Conservation (phyloP, 2,888 invertebrate species). For the Eupithecia insigniata region DNA sequence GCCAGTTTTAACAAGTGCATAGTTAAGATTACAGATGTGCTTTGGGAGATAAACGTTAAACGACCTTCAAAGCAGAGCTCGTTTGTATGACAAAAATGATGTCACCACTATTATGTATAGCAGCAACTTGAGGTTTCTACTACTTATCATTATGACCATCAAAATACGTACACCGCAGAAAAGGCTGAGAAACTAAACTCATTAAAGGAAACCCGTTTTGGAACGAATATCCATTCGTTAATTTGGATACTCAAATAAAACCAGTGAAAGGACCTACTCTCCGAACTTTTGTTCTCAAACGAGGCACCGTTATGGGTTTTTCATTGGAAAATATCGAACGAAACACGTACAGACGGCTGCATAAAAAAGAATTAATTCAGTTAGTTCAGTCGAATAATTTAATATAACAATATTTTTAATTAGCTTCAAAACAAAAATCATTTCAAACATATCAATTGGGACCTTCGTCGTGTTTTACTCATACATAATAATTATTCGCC, state of each 20-base stretch:
- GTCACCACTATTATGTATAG: slow-evolving; percentile 30
- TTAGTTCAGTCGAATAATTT: no score
- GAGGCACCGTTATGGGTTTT: neutral
- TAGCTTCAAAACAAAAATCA: neutral
- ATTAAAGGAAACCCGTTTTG: neutral
- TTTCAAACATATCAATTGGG: neutral
- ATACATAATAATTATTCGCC: no score
- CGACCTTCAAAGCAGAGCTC: slow-evolving; percentile 14
- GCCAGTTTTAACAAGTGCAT: slow-evolving; percentile 19
- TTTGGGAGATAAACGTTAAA: slow-evolving; percentile 17
- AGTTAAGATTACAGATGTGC: slow-evolving; percentile 20
- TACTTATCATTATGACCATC: neutral
- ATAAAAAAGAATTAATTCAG: neutral
- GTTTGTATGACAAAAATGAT: slow-evolving; percentile 41
- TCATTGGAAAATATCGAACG: neutral
- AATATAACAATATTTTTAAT: no score
- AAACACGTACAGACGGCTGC: neutral
- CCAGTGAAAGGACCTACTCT: slow-evolving; percentile 20
- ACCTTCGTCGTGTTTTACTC: no score
- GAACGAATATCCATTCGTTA: neutral
- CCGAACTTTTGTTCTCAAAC: neutral
- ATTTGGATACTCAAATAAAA: slow-evolving; percentile 11
- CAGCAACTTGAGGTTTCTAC: neutral
- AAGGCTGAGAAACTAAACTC: neutral
- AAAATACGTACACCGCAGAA: neutral